phyloP scores from a whole-genome alignment of 2,888 invertebrate genomes.

The Dilophus febrilis region DNA sequence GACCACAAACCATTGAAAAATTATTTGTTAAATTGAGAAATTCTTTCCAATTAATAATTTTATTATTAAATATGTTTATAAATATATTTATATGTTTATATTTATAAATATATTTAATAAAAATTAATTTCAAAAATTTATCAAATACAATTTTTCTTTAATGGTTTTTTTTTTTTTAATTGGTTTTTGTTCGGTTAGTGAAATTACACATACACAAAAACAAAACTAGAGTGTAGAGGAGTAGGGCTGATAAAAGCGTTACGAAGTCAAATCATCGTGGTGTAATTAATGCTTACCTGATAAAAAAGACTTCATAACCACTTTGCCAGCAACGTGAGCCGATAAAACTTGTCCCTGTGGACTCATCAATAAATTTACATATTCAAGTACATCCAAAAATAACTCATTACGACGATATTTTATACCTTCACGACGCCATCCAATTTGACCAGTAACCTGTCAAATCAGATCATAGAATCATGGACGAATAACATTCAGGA shows the following conservation, averaged over 20 bases:
- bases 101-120: too few species aligned
- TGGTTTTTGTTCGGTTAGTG: too few species aligned
- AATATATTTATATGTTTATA: too few species aligned
- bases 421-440: slow-evolving; percentile 98
- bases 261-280: slow-evolving; percentile 5
- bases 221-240: background rate
- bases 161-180: too few species aligned
- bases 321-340: slow-evolving; percentile 97
- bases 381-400: slow-evolving; percentile 96
- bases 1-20: too few species aligned
- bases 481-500: background rate
- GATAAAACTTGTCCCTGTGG: slow-evolving; percentile 98
- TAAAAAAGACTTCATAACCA: slow-evolving; percentile 98
- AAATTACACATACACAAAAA: too few species aligned
- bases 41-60: too few species aligned
- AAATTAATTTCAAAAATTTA: too few species aligned
- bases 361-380: slow-evolving; percentile 97
- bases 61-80: too few species aligned
- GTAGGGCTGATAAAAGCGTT: slow-evolving; percentile 3
- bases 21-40: too few species aligned
- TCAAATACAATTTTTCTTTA: too few species aligned
- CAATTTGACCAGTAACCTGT: slow-evolving; percentile 84
- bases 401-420: slow-evolving; percentile 97
- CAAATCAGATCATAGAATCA: background rate
- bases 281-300: slow-evolving; percentile 34